Evolutionary conservation across 1,140 invertebrate species (phyloP).

Genomic region (Atopsyche davidsoni): DNA sequence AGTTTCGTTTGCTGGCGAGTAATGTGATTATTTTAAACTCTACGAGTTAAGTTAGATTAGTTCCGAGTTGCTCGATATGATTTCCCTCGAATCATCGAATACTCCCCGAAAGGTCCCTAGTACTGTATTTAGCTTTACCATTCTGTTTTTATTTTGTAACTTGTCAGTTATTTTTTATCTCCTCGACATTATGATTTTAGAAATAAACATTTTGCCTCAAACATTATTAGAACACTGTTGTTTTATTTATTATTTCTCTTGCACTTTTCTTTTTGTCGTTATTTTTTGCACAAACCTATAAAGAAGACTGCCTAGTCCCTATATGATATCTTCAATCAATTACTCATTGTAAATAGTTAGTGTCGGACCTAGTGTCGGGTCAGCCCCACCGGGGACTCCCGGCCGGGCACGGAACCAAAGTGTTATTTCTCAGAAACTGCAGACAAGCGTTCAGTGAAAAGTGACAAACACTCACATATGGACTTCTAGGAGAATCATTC

Average conservation of each 20-base stretch:
- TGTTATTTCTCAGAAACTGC: no score
- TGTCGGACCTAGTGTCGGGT: no score
- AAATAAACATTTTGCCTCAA: conserved; percentile 50
- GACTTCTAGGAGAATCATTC: no score
- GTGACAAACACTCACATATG: no score
- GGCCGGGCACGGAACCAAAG: no score
- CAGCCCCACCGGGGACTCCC: no score
- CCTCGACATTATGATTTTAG: conserved; percentile 39
- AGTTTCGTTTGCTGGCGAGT: conserved; percentile 13
- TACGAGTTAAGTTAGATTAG: conserved; percentile 1
- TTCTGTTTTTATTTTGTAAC: conserved; percentile 29
- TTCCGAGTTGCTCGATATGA: background rate
- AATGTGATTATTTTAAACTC: conserved; percentile 27
- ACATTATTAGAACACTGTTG: conserved; percentile 42
- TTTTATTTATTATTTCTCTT: conserved; percentile 38
- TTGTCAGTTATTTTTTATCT: conserved; percentile 28
- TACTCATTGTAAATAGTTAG: conserved; percentile 26
- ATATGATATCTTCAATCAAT: conserved; percentile 27
- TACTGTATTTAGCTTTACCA: conserved; percentile 27
- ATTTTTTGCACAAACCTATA: conserved; percentile 27
- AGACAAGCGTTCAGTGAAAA: no score
- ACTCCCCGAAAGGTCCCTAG: conserved; percentile 1
- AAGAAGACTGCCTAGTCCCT: conserved; percentile 32
- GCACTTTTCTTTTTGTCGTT: conserved; percentile 17
- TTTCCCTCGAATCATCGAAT: background rate